phyloP scores from a whole-genome alignment of 1,140 invertebrate genomes.

The Drosophila neocordata region DNA sequence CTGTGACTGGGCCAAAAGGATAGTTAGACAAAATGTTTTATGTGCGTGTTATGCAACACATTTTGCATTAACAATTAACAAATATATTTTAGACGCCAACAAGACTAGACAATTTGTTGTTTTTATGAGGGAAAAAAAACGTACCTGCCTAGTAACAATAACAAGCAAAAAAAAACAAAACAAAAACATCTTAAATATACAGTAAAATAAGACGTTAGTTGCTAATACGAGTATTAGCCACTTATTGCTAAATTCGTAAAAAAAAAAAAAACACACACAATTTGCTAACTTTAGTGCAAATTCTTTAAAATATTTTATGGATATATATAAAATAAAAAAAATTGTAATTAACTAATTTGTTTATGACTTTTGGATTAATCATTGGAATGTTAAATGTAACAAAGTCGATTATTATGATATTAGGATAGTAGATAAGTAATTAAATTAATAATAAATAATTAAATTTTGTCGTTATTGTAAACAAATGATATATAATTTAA shows the following conservation, averaged over 20 bases:
- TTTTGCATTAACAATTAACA: constrained; percentile 21
- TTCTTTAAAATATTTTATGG: no score
- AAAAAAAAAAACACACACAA: neutral
- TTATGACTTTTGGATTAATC: no score
- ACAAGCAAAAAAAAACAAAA: neutral
- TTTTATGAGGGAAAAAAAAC: constrained; percentile 1
- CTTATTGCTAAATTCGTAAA: neutral
- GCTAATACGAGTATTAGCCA: neutral
- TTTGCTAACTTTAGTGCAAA: no score
- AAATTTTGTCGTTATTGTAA: no score
- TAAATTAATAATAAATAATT: no score
- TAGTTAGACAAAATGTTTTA: constrained; percentile 63
- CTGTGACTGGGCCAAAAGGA: constrained; percentile 46
- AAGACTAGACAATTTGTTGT: constrained; percentile 20
- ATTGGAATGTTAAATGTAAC: no score
- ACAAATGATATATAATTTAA: no score
- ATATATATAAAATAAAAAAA: no score
- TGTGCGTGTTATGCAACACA: constrained; percentile 61
- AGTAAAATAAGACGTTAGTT: neutral
- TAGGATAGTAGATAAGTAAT: no score
- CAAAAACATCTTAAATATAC: neutral
- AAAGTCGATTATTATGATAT: no score
- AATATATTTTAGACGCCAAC: constrained; percentile 6
- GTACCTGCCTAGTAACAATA: neutral
- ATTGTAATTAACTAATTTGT: no score